Conservation (phyloP, 2,888 invertebrate genomes). For the Tupiocoris notatus region DNA sequence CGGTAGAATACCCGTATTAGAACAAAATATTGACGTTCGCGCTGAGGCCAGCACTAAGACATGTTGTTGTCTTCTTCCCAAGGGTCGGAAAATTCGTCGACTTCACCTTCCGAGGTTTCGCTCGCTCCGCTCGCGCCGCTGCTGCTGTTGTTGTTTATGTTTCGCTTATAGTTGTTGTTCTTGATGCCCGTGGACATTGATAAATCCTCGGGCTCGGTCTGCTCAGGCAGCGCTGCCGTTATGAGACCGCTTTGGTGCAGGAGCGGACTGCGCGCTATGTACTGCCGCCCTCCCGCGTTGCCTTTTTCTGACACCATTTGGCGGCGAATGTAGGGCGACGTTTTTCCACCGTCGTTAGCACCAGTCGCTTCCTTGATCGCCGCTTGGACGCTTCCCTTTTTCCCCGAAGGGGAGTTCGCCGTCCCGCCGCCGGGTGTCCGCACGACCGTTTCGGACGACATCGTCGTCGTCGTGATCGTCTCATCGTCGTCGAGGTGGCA, state of each 20-base stretch:
- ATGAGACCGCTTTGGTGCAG: neutral
- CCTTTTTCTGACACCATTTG: constrained; percentile 51
- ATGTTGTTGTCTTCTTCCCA: constrained; percentile 29
- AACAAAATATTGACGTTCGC: constrained; percentile 10
- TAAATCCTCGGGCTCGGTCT: constrained; percentile 88
- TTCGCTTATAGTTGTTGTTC: constrained; percentile 52
- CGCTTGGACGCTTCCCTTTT: constrained; percentile 20
- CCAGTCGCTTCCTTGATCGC: constrained; percentile 15
- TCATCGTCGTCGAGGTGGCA: constrained; percentile 58
- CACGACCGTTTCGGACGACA: neutral
- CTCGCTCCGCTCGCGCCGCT: neutral
- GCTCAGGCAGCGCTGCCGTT: constrained; percentile 63
- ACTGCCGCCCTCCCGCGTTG: constrained; percentile 57
- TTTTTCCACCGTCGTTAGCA: neutral
- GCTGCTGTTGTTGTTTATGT: constrained; percentile 48
- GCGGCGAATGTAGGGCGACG: neutral
- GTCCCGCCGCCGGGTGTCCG: neutral
- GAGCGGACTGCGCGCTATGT: constrained; percentile 40
- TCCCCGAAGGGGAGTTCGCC: neutral
- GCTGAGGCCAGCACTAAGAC: constrained; percentile 17
- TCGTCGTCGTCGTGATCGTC: neutral
- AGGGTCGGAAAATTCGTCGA: constrained; percentile 31
- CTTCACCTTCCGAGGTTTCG: constrained; percentile 10
- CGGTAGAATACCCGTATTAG: constrained; percentile 48
- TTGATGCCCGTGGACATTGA: constrained; percentile 61